Evolutionary conservation across 2,797 vertebrate genomes (phyloP).

Genomic region (Chlorospingus flavigularis): DNA sequence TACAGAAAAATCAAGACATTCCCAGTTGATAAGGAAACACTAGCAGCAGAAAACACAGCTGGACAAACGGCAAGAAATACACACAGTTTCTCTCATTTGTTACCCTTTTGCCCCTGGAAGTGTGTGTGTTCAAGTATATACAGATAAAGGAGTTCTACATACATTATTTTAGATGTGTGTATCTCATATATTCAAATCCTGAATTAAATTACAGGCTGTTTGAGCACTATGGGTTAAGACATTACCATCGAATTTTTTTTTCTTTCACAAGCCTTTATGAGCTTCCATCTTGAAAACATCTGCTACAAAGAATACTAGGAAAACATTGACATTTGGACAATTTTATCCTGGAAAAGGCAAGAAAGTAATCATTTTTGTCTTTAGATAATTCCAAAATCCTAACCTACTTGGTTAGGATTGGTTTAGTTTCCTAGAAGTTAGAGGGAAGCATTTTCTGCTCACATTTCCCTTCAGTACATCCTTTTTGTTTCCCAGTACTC

Average conservation of each 20-base stretch:
- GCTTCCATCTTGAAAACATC: background rate
- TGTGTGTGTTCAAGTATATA: background rate
- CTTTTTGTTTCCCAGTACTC: background rate
- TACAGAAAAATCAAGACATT: background rate
- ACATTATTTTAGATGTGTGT: background rate
- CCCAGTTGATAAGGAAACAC: background rate
- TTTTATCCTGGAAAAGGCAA: background rate
- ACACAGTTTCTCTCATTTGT: background rate
- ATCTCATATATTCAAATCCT: background rate
- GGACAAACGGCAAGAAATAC: background rate
- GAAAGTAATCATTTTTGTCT: background rate
- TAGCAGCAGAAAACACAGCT: background rate
- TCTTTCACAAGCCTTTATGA: background rate
- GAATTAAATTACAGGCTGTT: background rate
- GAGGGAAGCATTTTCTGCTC: background rate
- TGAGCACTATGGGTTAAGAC: background rate
- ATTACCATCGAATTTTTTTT: background rate
- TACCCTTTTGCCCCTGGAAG: background rate
- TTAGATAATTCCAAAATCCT: background rate
- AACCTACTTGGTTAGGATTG: background rate
- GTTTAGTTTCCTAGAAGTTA: background rate
- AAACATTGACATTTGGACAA: background rate
- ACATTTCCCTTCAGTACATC: background rate
- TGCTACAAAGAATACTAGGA: background rate
- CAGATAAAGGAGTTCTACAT: background rate